Evolutionary conservation across 1,140 invertebrate genomes (phyloP), one percentile per base, ranked within the genome.

Genomic region (Protaetia brevitarsis): DNA sequence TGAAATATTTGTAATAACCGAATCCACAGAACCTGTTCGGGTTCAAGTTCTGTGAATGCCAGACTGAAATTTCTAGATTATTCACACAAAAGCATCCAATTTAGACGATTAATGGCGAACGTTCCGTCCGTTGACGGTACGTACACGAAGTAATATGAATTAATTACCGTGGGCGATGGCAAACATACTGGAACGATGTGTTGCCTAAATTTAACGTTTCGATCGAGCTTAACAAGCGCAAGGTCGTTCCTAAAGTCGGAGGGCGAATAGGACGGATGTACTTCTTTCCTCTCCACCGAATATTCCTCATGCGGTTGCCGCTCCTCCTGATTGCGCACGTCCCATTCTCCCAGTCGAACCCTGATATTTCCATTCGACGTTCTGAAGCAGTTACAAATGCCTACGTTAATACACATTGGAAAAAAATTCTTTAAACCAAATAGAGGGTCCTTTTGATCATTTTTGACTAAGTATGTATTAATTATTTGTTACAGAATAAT

Each of bases 201-300:
- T 70, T 95, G 91, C 74, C 93, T 93, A 74, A 92, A 95, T 13
- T 85, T 80, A 2, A 96, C 92, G 34, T 88, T 86, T 58, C 86
- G 82, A 64, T 91, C 88, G 19, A 96, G 79, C 67, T 91, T 90
- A 0, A 97, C 86, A 11, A 96, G 76, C 1, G 94, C 93, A 4
- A 97, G 87, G 72, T 97, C 94, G 74, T 96, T 95, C 68, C 90
- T 86, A 72, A 95, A 95, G 80, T 94, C 93, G 0, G 89, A 87
- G 0, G 93, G 89, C 68, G 93, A 92, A 78, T 95, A 96, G 36
- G 89, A 84, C 0, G 93, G 93, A 79, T 96, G 93, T 0, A 94
- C 92, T 80, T 94, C 92, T 77, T 94, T 95, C 13, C 93, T 81
- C 75, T 95, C 91, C 0, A 97, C 92, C 13, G 87, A 86, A 73